Percentiles rank a stretch among this genome's conserved stretches.
Conservation (phyloP, 2,797 vertebrate species). For the Sebastes variabilis region DNA sequence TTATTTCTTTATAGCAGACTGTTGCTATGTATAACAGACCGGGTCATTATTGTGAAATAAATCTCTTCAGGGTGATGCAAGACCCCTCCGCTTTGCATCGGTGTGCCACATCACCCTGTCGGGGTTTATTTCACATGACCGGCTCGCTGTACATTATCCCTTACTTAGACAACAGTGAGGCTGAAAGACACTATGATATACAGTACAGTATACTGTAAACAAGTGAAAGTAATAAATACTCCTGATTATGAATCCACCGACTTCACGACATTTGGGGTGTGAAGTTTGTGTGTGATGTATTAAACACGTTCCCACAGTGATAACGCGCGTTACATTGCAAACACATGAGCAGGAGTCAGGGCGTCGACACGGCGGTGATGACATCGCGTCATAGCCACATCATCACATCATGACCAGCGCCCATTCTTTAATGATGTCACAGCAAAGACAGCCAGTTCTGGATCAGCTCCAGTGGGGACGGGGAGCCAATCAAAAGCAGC, state of each 20-base stretch:
- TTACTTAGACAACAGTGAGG: background rate
- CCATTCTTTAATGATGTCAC: constrained; percentile 55
- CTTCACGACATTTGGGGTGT: background rate
- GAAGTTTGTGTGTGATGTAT: background rate
- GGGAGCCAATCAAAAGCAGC: constrained; percentile 46
- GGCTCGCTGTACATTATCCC: no score
- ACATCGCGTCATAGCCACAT: constrained; percentile 43
- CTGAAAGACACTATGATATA: background rate
- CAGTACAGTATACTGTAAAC: background rate
- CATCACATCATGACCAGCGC: constrained; percentile 57
- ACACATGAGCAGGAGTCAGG: constrained; percentile 59
- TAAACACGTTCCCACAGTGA: constrained; percentile 27
- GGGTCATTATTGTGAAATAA: no score
- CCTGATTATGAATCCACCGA: background rate
- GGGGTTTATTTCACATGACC: no score
- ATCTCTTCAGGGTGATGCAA: no score
- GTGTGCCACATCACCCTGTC: no score
- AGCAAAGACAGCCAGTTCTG: constrained; percentile 50
- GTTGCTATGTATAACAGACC: no score
- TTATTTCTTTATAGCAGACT: no score
- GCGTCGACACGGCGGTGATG: constrained; percentile 41
- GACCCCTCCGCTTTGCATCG: no score
- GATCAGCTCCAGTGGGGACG: constrained; percentile 16
- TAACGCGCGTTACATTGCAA: constrained; percentile 20
- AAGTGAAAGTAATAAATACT: background rate